Conservation (phyloP, 1,140 invertebrate species). For the Brachionus koreanus region DNA sequence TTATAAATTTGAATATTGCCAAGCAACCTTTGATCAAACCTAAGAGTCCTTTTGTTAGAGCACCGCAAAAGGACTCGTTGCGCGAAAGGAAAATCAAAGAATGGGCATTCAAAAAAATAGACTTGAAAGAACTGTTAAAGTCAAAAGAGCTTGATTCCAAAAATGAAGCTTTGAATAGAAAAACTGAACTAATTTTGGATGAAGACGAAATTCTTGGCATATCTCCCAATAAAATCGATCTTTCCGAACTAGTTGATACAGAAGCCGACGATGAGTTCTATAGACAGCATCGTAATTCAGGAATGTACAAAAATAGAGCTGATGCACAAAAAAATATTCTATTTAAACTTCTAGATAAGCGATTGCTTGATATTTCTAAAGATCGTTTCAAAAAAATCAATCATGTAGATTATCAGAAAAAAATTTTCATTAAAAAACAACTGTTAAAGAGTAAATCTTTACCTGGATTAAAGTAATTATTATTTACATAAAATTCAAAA, state of each 20-base stretch:
- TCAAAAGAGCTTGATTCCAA: background rate
- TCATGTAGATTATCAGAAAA: constrained; percentile 23
- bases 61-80: background rate
- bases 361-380: background rate
- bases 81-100: constrained; percentile 9
- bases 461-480: constrained; percentile 13
- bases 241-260: background rate
- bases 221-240: background rate
- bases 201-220: background rate
- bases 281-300: constrained; percentile 19
- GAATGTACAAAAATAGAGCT: constrained; percentile 39
- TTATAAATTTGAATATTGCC: background rate
- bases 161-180: background rate
- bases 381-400: constrained; percentile 10
- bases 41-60: background rate
- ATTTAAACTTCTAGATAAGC: background rate
- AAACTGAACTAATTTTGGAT: background rate
- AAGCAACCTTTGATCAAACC: background rate
- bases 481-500: background rate
- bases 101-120: constrained; percentile 29
- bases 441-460: background rate
- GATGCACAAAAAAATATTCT: constrained; percentile 32
- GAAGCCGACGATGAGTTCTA: constrained; percentile 21
- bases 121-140: background rate
- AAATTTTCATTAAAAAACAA: constrained; percentile 30